Evolutionary conservation across 2,113 vertebrate genomes (phyloP).

Genomic region (Leucoraja erinaceus): DNA sequence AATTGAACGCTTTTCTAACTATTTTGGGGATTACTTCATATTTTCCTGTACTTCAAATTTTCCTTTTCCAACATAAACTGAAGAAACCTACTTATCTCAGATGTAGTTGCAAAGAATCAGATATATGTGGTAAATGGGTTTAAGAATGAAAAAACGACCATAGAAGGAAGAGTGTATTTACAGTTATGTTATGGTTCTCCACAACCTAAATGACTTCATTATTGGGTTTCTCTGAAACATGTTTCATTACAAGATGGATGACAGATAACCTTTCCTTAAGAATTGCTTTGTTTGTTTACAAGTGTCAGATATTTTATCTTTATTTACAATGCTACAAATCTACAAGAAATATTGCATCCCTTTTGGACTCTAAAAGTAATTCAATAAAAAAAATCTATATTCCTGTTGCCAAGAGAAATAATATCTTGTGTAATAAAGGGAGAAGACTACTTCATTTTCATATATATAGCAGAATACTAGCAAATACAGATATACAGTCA

Average conservation of each 20-base stretch:
- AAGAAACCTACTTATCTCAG: not conserved
- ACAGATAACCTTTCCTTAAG: not conserved
- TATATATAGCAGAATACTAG: not conserved
- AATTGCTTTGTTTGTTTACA: not conserved
- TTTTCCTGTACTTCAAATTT: not conserved
- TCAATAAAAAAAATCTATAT: constrained; percentile 15
- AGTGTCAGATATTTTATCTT: not conserved
- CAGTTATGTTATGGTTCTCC: not conserved
- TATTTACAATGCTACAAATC: constrained; percentile 20
- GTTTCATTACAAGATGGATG: not conserved
- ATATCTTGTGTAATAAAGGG: not conserved
- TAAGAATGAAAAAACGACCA: not conserved
- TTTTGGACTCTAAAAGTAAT: not conserved
- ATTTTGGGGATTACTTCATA: not conserved
- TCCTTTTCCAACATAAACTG: not conserved
- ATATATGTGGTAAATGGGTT: not conserved
- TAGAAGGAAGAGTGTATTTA: not conserved
- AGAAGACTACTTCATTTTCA: not conserved
- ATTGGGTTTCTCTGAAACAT: not conserved
- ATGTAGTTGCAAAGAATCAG: not conserved
- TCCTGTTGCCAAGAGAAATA: not conserved
- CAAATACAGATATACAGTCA: not conserved
- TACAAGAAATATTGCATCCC: not conserved
- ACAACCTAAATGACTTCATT: constrained; percentile 8
- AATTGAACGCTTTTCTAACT: not conserved